A percentile compares a stretch with the other conserved stretches of the same genome.
Evolutionary conservation across 1,140 invertebrate species (phyloP).

Genomic region (Sycophila sp.): DNA sequence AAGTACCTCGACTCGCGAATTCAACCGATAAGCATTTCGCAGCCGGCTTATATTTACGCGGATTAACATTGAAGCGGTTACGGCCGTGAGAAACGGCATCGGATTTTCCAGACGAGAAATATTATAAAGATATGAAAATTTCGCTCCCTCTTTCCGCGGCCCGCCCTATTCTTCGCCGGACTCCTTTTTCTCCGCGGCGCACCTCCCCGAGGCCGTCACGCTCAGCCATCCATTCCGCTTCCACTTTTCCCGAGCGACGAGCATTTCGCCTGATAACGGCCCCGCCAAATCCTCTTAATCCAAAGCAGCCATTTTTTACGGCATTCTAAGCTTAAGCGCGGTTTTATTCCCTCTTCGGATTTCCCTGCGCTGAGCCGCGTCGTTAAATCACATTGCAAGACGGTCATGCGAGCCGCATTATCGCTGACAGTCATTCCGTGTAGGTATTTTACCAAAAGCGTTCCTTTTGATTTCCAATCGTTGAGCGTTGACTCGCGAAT

Average conservation of each 20-base stretch:
- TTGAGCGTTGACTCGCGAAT: too few species aligned
- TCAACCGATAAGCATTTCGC: too few species aligned
- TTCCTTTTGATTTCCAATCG: too few species aligned
- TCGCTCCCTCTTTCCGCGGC: background rate
- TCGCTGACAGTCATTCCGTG: slow-evolving; percentile 29
- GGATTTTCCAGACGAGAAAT: background rate
- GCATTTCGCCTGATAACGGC: slow-evolving; percentile 41
- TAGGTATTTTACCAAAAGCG: too few species aligned
- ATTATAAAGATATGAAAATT: slow-evolving; percentile 15
- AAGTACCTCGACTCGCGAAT: too few species aligned
- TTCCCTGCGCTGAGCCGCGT: slow-evolving; percentile 26
- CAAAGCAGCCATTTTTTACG: slow-evolving; percentile 45
- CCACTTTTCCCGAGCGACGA: slow-evolving; percentile 14
- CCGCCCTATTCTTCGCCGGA: background rate
- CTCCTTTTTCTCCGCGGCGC: background rate
- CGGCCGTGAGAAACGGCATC: background rate
- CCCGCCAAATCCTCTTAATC: slow-evolving; percentile 44
- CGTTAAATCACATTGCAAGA: slow-evolving; percentile 36
- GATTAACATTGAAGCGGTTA: background rate
- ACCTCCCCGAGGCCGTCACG: background rate
- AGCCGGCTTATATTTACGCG: too few species aligned
- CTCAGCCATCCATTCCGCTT: slow-evolving; percentile 23
- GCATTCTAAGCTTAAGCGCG: slow-evolving; percentile 35
- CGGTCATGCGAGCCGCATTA: slow-evolving; percentile 27
- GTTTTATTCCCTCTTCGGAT: slow-evolving; percentile 41